phyloP scores from a whole-genome alignment of 2,888 invertebrate genomes.

The Eupithecia subfuscata region DNA sequence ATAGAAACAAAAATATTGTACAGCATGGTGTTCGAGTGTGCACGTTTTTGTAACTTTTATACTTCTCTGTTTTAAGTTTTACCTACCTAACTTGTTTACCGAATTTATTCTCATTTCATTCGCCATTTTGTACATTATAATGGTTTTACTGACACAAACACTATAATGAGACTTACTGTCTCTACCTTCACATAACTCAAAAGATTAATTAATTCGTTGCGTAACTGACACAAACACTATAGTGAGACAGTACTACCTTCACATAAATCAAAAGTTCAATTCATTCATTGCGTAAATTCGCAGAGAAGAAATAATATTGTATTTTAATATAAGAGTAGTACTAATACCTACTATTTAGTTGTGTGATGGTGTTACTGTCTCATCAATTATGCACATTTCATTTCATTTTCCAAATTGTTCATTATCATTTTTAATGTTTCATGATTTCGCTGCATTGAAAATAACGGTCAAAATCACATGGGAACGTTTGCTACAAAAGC shows the following conservation, averaged over 20 bases:
- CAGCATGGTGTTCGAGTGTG: constrained; percentile 34
- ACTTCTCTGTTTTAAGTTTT: constrained; percentile 16
- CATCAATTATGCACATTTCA: constrained; percentile 20
- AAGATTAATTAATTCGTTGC: background rate
- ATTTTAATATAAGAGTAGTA: background rate
- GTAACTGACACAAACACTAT: background rate
- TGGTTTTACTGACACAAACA: constrained; percentile 12
- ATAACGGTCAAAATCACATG: constrained; percentile 65
- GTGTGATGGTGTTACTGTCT: background rate
- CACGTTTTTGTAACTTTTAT: constrained; percentile 25
- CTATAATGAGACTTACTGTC: background rate
- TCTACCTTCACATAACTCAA: background rate
- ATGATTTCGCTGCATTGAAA: constrained; percentile 77
- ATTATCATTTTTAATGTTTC: constrained; percentile 77
- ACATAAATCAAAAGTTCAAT: background rate
- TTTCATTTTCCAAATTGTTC: constrained; percentile 58
- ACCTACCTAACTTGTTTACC: constrained; percentile 26
- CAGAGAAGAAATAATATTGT: background rate
- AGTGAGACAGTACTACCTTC: background rate
- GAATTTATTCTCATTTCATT: constrained; percentile 20
- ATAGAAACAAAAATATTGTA: background rate
- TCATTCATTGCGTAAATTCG: background rate
- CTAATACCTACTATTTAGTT: background rate
- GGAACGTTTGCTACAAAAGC: constrained; percentile 72
- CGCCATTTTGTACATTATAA: constrained; percentile 1